Base-by-base conservation (phyloP, 1,140 invertebrate species). In the Zaprionus kolodkinae region DNA sequence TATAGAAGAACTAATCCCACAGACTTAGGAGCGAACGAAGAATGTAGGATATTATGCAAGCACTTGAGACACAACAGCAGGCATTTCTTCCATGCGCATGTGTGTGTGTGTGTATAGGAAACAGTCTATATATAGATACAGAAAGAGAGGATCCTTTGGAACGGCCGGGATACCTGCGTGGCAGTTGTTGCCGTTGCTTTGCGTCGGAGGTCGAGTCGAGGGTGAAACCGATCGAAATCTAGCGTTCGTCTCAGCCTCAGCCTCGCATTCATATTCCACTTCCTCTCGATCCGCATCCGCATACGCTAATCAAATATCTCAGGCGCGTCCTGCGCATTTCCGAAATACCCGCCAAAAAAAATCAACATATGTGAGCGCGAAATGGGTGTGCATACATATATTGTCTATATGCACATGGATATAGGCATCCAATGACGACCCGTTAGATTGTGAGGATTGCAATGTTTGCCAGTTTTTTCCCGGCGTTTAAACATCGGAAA, bases 311-410 rank as follows among this genome's bases (percentile, higher is more conserved):
- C 81, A 84, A 84, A 84, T 84, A 85, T 84, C 21, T 21, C 69
- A 72, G 13, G 27, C 59, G 50, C 66, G 54, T 30, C 45, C 45
- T 62, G 35, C 35, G 50, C 35, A 65, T 63, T 63, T 63, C 52
- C 45, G 71, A 72, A 82, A 84, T 84, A 84, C 83, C 81, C 81
- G 82, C 81, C 81, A 81, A 81, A 83, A 81, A 83, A 72, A 73
- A 83, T 77, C 74, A 84, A 86, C 81, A 85, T 73, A 86, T 85
- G 81, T 55, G 55, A 43, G 52, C 48, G 43, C 52, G 25, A 50
- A 76, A 55, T 45, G 68, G 64, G 61, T 76, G 35, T 60, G 72
- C 66, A 81, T 70, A 61, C 79, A 70, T 43, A 70, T 43, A 43
- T 43, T 43, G 78, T 48, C 33, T 27, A n/a, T 68, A 11, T 54